phyloP scores from a whole-genome alignment of 2,888 invertebrate genomes.

The Fabriciana adippe region DNA sequence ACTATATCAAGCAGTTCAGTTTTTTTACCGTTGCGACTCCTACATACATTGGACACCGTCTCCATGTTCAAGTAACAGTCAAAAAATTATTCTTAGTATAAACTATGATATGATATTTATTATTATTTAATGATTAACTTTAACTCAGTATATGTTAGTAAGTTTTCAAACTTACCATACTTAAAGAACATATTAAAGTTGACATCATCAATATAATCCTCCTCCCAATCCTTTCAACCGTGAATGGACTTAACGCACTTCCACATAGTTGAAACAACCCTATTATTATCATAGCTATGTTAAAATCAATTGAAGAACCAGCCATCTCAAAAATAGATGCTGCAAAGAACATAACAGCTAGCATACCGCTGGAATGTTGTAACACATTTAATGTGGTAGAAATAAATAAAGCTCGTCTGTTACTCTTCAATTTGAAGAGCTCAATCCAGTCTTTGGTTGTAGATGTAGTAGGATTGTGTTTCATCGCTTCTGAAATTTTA shows the following conservation, averaged over 20 bases:
- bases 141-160: too few relatives aligned
- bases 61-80: too few relatives aligned
- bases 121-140: too few relatives aligned
- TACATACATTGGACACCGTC: too few relatives aligned
- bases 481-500: constrained; percentile 41
- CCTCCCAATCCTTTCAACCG: constrained; percentile 56
- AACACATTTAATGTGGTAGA: constrained; percentile 48
- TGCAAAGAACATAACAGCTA: constrained; percentile 50
- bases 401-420: constrained; percentile 53
- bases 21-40: too few relatives aligned
- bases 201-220: constrained; percentile 52
- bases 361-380: constrained; percentile 54
- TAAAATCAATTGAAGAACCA: constrained; percentile 49
- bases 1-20: too few relatives aligned
- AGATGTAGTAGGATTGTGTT: constrained; percentile 35
- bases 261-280: constrained; percentile 52
- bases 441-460: constrained; percentile 46
- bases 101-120: too few relatives aligned
- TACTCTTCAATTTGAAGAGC: constrained; percentile 49
- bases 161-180: constrained; percentile 49
- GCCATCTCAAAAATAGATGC: constrained; percentile 56
- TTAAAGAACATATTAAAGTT: constrained; percentile 49
- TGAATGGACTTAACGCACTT: constrained; percentile 50
- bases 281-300: constrained; percentile 56
- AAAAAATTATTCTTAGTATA: too few relatives aligned